Evolutionary conservation across 1,140 invertebrate genomes (phyloP).

Genomic region (Drosophila lacertosa): DNA sequence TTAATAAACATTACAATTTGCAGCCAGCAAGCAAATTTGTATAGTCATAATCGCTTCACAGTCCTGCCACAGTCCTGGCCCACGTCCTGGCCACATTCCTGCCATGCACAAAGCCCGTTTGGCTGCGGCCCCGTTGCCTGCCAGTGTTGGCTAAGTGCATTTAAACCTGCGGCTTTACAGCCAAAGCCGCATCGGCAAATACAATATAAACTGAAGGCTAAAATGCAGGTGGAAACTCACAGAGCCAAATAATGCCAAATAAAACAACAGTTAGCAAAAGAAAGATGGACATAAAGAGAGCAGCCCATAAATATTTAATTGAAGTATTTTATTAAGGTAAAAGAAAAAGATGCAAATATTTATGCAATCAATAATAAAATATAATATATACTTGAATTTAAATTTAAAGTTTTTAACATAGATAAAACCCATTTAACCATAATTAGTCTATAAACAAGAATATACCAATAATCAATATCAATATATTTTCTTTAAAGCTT

Average conservation of each 20-base stretch:
- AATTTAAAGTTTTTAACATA: too few relatives aligned
- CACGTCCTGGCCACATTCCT: not conserved
- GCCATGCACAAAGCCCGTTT: conserved; percentile 1
- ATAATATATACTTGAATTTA: too few relatives aligned
- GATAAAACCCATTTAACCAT: too few relatives aligned
- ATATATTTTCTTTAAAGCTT: too few relatives aligned
- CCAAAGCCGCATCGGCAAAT: conserved; percentile 61
- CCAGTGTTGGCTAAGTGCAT: conserved; percentile 47
- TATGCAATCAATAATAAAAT: too few relatives aligned
- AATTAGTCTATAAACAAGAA: too few relatives aligned
- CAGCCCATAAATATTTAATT: too few relatives aligned
- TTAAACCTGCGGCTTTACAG: conserved; percentile 55
- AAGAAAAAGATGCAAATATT: too few relatives aligned
- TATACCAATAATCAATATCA: too few relatives aligned
- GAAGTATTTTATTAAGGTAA: too few relatives aligned
- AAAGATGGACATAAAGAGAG: not conserved
- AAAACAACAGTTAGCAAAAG: not conserved
- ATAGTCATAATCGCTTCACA: conserved; percentile 59
- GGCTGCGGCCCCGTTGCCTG: conserved; percentile 3
- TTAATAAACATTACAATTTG: conserved; percentile 69
- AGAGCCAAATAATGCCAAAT: conserved; percentile 22
- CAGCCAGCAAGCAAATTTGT: conserved; percentile 60
- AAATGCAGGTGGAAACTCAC: conserved; percentile 64
- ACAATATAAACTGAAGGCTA: conserved; percentile 47
- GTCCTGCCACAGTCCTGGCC: not conserved